These are phyloP conservation scores for Poecilus cupreus DNA, from an alignment of 2,888 invertebrate genomes.

Conservation along the genomic window DNA sequence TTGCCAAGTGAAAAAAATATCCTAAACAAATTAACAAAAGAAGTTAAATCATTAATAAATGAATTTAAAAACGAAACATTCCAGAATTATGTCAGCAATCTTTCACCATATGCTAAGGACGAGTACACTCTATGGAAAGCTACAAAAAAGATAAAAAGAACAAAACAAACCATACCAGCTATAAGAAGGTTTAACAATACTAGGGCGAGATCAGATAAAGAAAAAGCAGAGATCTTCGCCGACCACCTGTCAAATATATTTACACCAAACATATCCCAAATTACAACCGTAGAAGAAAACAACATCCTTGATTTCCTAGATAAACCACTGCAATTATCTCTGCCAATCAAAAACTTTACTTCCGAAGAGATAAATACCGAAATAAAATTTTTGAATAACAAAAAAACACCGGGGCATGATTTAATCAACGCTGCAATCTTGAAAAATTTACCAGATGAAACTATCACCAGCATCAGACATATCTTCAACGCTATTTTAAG, in stretches of 20 bases:
- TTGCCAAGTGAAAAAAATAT: conserved; percentile 54
- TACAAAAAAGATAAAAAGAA: background rate
- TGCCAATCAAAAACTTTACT: background rate
- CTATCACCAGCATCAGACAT: conserved; percentile 58
- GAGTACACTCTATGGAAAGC: conserved; percentile 17
- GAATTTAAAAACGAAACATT: background rate
- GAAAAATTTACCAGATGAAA: conserved; percentile 62
- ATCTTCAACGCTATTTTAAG: conserved; percentile 62
- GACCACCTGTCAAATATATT: background rate
- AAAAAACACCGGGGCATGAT: conserved; percentile 1
- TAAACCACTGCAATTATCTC: background rate
- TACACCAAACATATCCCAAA: background rate
- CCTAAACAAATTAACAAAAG: conserved; percentile 56
- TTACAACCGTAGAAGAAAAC: background rate
- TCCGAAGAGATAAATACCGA: background rate
- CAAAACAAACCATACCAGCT: background rate
- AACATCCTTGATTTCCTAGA: background rate
- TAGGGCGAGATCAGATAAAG: too few relatives aligned
- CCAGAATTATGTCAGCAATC: background rate
- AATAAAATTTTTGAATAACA: conserved; percentile 21
- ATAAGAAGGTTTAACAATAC: background rate
- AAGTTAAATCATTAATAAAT: conserved; percentile 42
- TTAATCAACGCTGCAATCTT: conserved; percentile 60
- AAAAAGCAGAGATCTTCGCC: conserved; percentile 59
- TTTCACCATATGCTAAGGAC: background rate